Conservation (phyloP, 2,113 vertebrate species). For the Sardina pilchardus region DNA sequence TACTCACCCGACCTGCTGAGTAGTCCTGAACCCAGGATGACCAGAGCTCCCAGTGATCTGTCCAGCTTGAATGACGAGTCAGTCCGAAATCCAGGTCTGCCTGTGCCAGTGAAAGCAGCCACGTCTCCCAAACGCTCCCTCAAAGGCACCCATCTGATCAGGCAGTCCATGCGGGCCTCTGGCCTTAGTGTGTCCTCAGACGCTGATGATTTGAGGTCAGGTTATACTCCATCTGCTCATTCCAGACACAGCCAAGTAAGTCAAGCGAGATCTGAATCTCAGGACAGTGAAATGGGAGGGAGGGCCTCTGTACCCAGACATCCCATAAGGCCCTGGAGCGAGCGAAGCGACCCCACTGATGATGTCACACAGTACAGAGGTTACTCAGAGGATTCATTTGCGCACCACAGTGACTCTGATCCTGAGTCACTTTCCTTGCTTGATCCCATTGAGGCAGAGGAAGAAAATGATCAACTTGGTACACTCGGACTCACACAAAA, state of each 20-base stretch:
- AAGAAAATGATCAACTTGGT: constrained; percentile 65
- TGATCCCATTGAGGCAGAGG: constrained; percentile 57
- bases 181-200: constrained; percentile 62
- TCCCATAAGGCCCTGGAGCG: constrained; percentile 42
- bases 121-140: constrained; percentile 72
- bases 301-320: constrained; percentile 31
- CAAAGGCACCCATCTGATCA: constrained; percentile 61
- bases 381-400: constrained; percentile 64
- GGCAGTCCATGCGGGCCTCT: constrained; percentile 51
- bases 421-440: constrained; percentile 55
- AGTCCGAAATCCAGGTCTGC: constrained; percentile 54
- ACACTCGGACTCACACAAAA: constrained; percentile 69
- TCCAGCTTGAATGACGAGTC: constrained; percentile 51
- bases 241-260: constrained; percentile 30
- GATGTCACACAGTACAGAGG: constrained; percentile 54
- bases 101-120: constrained; percentile 70
- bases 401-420: constrained; percentile 57
- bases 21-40: constrained; percentile 61
- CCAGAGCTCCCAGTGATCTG: constrained; percentile 28
- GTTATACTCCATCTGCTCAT: constrained; percentile 31
- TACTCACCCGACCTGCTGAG: constrained; percentile 56
- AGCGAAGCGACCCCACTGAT: constrained; percentile 48
- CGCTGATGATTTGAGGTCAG: constrained; percentile 38
- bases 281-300: constrained; percentile 32
- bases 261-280: neutral